Percentiles rank a stretch among this genome's conserved stretches.
Evolutionary conservation across 2,888 invertebrate species (phyloP).

Genomic region (Ligdia adustata): DNA sequence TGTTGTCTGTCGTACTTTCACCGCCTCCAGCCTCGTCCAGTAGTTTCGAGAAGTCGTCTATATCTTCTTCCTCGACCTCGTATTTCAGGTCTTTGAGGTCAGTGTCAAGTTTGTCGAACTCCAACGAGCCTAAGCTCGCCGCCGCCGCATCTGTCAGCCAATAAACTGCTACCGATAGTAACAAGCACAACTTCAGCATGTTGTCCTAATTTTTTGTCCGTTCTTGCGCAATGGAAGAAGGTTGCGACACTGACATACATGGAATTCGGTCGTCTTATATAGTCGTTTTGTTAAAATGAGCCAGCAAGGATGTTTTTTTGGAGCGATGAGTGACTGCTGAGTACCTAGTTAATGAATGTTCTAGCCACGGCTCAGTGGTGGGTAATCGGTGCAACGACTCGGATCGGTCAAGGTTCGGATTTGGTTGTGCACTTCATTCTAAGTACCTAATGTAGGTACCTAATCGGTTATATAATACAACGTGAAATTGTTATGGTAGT

Average conservation of each 20-base stretch:
- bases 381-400: constrained; percentile 62
- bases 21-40: constrained; percentile 46
- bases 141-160: constrained; percentile 58
- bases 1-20: constrained; percentile 21
- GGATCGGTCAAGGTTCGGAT: constrained; percentile 63
- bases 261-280: constrained; percentile 62
- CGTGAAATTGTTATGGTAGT: no score
- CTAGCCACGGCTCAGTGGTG: constrained; percentile 57
- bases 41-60: constrained; percentile 59
- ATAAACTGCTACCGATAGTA: constrained; percentile 57
- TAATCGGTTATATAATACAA: no score
- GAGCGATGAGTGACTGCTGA: constrained; percentile 53
- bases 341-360: constrained; percentile 45
- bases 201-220: constrained; percentile 52
- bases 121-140: constrained; percentile 49
- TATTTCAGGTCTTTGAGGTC: constrained; percentile 62
- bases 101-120: constrained; percentile 62
- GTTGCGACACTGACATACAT: constrained; percentile 83
- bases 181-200: constrained; percentile 61
- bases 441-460: no score
- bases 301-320: constrained; percentile 71
- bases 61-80: constrained; percentile 62
- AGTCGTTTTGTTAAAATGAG: constrained; percentile 60
- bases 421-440: constrained; percentile 1
- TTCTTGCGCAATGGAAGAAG: constrained; percentile 72